A percentile compares a stretch with the other conserved stretches of the same genome.
phyloP scores from a whole-genome alignment of 2,797 vertebrate species.

The Macrochelys suwanniensis region DNA sequence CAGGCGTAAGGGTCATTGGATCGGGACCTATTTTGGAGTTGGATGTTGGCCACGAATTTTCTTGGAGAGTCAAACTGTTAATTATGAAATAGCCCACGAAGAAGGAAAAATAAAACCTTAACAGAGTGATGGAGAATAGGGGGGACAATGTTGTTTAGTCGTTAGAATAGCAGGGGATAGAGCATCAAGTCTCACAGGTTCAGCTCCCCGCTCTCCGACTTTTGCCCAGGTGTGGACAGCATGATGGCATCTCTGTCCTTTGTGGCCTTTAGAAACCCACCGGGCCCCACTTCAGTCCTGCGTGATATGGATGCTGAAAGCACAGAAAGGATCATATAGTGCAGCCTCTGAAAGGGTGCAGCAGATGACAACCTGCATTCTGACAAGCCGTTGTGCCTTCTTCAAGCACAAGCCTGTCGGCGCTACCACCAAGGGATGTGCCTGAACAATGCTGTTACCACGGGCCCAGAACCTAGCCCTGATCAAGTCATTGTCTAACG shows the following conservation, averaged over 20 bases:
- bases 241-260: neutral
- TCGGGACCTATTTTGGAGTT: neutral
- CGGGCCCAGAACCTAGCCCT: neutral
- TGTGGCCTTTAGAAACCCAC: neutral
- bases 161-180: neutral
- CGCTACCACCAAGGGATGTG: neutral
- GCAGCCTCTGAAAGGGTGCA: neutral
- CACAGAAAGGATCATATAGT: too few relatives aligned
- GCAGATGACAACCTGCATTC: neutral
- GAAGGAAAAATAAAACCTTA: neutral
- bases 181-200: neutral
- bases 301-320: neutral
- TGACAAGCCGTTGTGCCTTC: neutral
- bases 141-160: neutral
- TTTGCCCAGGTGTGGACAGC: neutral
- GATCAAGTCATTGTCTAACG: neutral
- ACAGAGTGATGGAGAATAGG: neutral
- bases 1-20: neutral
- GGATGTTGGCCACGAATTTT: neutral
- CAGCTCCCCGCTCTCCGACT: neutral
- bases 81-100: neutral
- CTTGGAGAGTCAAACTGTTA: neutral
- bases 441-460: neutral
- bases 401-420: neutral
- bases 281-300: neutral